These are phyloP conservation scores for Macaria liturata DNA, from an alignment of 2,888 invertebrate species.

Conservation along the genomic window DNA sequence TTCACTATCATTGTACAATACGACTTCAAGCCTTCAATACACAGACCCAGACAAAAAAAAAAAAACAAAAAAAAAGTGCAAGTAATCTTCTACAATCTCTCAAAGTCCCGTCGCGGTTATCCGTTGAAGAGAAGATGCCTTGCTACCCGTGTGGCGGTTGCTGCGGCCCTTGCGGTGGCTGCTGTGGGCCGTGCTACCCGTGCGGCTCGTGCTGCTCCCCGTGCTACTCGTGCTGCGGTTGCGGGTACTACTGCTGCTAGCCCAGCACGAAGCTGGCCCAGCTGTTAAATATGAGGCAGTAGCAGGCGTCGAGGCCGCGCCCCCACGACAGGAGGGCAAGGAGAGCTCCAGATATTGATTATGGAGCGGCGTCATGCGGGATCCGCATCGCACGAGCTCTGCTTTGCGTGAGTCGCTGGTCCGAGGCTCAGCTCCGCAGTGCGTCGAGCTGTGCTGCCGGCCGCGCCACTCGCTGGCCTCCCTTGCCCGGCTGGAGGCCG, in stretches of 20 bases:
- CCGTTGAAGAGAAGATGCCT: constrained; percentile 47
- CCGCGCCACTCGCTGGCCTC: no score
- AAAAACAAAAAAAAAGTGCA: constrained; percentile 29
- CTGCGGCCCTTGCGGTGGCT: constrained; percentile 48
- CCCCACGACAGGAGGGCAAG: no score
- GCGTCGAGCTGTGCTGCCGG: constrained; percentile 4
- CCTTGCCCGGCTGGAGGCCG: no score
- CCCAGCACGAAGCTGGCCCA: no score
- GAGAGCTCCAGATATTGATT: no score
- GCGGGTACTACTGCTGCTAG: constrained; percentile 45
- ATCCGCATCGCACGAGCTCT: no score
- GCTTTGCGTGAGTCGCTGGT: no score
- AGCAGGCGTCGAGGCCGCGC: no score
- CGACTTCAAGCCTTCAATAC: constrained; percentile 56
- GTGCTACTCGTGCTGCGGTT: constrained; percentile 49
- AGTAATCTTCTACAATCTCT: constrained; percentile 12
- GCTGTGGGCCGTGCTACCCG: constrained; percentile 51
- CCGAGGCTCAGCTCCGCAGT: not conserved
- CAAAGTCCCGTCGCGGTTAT: constrained; percentile 28
- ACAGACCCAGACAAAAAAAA: constrained; percentile 38
- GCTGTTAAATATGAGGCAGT: no score
- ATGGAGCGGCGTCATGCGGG: no score
- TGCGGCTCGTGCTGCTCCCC: constrained; percentile 53
- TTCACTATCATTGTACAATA: constrained; percentile 40
- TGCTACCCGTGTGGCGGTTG: constrained; percentile 50